Evolutionary conservation across 2,113 vertebrate genomes (phyloP).

Genomic region (Meles meles): DNA sequence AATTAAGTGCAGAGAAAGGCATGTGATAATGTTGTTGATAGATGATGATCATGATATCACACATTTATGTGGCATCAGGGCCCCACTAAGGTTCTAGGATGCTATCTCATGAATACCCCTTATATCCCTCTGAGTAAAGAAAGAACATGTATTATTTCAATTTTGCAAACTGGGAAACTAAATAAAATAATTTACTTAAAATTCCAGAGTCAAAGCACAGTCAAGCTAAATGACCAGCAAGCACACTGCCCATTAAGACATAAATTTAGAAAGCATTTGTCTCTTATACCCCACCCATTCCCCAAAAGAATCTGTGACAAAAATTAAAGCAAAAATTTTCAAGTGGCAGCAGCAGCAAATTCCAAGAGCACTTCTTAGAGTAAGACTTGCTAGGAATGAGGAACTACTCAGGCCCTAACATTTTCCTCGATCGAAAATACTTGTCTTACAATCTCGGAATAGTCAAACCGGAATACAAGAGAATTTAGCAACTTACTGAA

Average conservation of each 20-base stretch:
- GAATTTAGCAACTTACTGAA: background rate
- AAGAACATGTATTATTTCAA: background rate
- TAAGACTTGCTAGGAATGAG: background rate
- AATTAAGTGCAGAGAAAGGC: background rate
- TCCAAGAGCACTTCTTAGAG: background rate
- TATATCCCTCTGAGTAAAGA: background rate
- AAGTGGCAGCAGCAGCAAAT: background rate
- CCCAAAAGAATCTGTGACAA: background rate
- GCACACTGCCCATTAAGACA: background rate
- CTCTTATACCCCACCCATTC: background rate
- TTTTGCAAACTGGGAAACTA: background rate
- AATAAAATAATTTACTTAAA: slow-evolving; percentile 37
- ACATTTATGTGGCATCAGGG: background rate
- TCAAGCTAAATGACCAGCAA: background rate
- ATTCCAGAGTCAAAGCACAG: background rate
- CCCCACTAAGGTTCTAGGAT: background rate
- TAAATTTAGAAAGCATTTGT: background rate
- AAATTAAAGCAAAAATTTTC: background rate
- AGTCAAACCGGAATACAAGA: background rate
- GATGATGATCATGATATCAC: too few relatives aligned
- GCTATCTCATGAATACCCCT: background rate
- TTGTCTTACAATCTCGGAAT: background rate
- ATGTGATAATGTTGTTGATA: background rate
- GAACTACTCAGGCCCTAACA: background rate
- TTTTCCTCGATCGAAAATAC: background rate